A percentile compares a stretch with the other conserved stretches of the same genome.
These are phyloP conservation scores for Egretta garzetta DNA, from an alignment of 2,113 vertebrate genomes.

Conservation along the genomic window DNA sequence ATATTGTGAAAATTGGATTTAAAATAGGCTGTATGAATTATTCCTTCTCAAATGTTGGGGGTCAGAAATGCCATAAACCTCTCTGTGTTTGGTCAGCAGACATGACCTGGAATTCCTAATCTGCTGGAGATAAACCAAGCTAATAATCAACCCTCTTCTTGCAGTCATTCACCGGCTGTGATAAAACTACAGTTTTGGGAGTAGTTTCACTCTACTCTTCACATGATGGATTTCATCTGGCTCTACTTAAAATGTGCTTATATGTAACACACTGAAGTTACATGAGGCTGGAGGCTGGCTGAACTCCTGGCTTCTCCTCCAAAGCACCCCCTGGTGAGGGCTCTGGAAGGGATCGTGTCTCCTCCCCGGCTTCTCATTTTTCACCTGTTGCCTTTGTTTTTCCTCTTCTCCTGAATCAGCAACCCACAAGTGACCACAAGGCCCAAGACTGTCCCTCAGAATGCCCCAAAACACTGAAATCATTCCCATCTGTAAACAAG, in stretches of 20 bases:
- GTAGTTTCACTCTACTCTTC: not conserved
- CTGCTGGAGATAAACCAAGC: constrained; percentile 55
- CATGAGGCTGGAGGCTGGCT: not conserved
- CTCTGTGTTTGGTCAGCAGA: constrained; percentile 34
- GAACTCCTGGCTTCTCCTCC: not conserved
- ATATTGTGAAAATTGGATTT: not conserved
- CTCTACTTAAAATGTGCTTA: not conserved
- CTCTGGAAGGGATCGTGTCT: not conserved
- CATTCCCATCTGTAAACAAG: not conserved
- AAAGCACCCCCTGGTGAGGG: not conserved
- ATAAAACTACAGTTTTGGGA: not conserved
- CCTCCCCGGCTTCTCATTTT: not conserved
- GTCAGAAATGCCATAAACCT: not conserved
- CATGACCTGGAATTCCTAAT: constrained; percentile 38
- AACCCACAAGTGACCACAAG: not conserved
- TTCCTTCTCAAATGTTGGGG: not conserved
- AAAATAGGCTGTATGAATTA: not conserved
- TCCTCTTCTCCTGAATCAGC: not conserved
- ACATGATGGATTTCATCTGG: constrained; percentile 17
- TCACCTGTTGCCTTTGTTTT: constrained; percentile 8
- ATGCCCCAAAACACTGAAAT: not conserved
- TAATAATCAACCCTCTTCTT: constrained; percentile 59
- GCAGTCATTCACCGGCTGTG: not conserved
- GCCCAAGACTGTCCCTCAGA: not conserved
- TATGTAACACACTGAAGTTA: not conserved